Conservation (phyloP, 2,888 invertebrate species). For the Sthenelais limicola region DNA sequence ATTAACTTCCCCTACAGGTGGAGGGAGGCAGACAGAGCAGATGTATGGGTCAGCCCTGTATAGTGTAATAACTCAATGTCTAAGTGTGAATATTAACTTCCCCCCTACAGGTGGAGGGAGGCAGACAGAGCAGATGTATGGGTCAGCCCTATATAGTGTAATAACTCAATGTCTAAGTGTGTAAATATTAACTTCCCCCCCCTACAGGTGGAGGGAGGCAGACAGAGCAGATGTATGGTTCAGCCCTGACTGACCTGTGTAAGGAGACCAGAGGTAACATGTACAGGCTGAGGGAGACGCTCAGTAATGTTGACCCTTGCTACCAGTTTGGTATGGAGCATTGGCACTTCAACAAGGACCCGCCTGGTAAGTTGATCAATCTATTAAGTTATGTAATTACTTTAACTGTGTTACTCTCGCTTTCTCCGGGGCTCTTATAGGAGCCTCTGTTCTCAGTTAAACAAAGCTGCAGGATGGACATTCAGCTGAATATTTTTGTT, state of each 20-base stretch:
- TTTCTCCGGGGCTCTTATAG: not conserved
- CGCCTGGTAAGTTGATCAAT: slow-evolving; percentile 16
- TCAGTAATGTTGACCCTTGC: slow-evolving; percentile 35
- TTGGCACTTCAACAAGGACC: slow-evolving; percentile 32
- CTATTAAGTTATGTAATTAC: not conserved
- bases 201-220: not conserved
- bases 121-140: too few relatives aligned
- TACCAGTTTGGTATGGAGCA: slow-evolving; percentile 39
- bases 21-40: too few relatives aligned
- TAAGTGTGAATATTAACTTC: too few relatives aligned
- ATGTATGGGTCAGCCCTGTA: too few relatives aligned
- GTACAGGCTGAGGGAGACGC: slow-evolving; percentile 32
- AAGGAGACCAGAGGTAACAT: slow-evolving; percentile 40
- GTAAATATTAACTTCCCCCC: too few relatives aligned
- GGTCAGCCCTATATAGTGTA: too few relatives aligned
- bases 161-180: too few relatives aligned
- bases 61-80: too few relatives aligned
- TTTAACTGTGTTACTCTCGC: not conserved
- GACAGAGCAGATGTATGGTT: slow-evolving; percentile 34
- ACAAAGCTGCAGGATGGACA: not conserved
- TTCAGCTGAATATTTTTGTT: not conserved
- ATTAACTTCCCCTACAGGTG: slow-evolving; percentile 1
- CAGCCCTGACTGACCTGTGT: slow-evolving; percentile 33
- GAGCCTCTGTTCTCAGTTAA: not conserved
- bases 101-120: slow-evolving; percentile 7